Conservation (phyloP, 2,888 invertebrate genomes). For the Diarsia dahlii region DNA sequence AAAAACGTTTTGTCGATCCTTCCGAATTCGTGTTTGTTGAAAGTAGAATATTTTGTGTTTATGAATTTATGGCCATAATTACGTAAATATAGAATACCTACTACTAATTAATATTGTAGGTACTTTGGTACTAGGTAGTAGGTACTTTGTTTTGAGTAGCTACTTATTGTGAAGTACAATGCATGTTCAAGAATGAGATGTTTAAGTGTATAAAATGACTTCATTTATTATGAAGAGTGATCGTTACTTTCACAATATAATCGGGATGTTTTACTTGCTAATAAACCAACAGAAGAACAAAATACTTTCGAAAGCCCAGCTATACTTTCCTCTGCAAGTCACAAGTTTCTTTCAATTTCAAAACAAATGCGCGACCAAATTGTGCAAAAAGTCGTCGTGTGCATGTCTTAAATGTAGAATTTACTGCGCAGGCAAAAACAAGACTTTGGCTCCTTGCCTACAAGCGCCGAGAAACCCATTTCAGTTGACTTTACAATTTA, state of each 20-base stretch:
- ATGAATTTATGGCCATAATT: not conserved
- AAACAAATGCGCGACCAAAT: slow-evolving; percentile 34
- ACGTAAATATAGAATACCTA: slow-evolving; percentile 6
- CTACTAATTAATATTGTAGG: not conserved
- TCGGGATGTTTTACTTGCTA: not conserved
- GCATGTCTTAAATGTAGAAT: slow-evolving; percentile 54
- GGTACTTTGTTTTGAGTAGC: slow-evolving; percentile 12
- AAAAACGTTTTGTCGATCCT: slow-evolving; percentile 26
- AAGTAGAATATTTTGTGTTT: slow-evolving; percentile 2
- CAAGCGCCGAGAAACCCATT: slow-evolving; percentile 41
- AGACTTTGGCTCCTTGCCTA: slow-evolving; percentile 58
- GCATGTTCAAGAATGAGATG: slow-evolving; percentile 11
- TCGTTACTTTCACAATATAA: not conserved
- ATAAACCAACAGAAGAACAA: not conserved
- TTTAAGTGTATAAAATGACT: slow-evolving; percentile 5
- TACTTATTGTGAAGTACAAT: slow-evolving; percentile 32
- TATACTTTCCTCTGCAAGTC: not conserved
- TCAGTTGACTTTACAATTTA: slow-evolving; percentile 56
- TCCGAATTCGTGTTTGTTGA: slow-evolving; percentile 14
- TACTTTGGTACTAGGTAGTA: not conserved
- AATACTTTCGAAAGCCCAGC: not conserved
- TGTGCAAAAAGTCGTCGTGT: slow-evolving; percentile 40
- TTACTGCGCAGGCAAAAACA: slow-evolving; percentile 55
- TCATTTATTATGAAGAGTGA: not conserved
- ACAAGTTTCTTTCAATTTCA: slow-evolving; percentile 21